phyloP scores from a whole-genome alignment of 2,888 invertebrate genomes.

The Philaethria dido region DNA sequence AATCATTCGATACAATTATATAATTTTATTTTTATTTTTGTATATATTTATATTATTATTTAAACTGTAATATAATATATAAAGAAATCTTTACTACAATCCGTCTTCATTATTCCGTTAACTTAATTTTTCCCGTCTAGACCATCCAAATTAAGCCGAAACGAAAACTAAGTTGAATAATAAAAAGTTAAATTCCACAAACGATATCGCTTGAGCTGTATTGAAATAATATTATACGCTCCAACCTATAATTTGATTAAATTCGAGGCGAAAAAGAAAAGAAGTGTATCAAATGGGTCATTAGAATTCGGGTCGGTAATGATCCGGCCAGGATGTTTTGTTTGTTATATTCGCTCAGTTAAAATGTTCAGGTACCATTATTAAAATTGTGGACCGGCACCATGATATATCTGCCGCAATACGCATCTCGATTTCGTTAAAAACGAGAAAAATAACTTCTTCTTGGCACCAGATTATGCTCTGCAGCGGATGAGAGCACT shows the following conservation, averaged over 20 bases:
- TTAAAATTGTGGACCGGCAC: conserved; percentile 55
- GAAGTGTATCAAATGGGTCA: conserved; percentile 75
- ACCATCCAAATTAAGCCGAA: conserved; percentile 73
- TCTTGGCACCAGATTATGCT: conserved; percentile 50
- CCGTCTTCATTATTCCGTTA: conserved; percentile 47
- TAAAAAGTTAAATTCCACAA: conserved; percentile 80
- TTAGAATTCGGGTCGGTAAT: conserved; percentile 81
- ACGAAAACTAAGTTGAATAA: conserved; percentile 73
- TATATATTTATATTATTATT: neutral
- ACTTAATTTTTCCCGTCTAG: conserved; percentile 68
- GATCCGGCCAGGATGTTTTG: conserved; percentile 72
- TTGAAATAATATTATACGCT: conserved; percentile 82
- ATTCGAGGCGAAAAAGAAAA: conserved; percentile 77
- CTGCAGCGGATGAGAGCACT: conserved; percentile 49
- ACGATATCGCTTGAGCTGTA: conserved; percentile 75
- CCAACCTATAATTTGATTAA: conserved; percentile 84
- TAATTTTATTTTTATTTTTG: neutral
- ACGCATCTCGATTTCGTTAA: conserved; percentile 48
- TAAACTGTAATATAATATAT: neutral
- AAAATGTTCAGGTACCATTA: conserved; percentile 60
- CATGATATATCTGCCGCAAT: conserved; percentile 47
- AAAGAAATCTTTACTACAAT: neutral
- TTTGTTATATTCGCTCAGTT: conserved; percentile 69
- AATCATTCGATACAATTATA: neutral
- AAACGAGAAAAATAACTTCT: conserved; percentile 50